Conservation (phyloP, 2,797 vertebrate genomes). For the Xiphorhynchus erythropygius region DNA sequence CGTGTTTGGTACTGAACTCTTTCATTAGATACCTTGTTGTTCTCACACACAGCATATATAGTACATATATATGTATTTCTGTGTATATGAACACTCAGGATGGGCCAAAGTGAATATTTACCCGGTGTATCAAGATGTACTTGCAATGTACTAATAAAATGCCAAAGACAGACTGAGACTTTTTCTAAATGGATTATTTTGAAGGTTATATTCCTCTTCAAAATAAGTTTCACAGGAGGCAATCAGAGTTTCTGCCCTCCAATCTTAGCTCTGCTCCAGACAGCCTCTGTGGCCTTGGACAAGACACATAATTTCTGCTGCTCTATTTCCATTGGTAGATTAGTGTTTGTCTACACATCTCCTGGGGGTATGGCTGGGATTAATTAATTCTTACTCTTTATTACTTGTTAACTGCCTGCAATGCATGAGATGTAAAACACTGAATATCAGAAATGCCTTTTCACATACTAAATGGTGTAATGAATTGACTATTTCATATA, state of each 20-base stretch:
- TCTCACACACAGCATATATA: fast-evolving
- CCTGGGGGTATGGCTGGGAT: background rate
- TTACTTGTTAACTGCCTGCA: background rate
- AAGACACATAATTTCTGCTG: background rate
- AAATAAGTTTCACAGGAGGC: background rate
- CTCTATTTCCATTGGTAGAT: background rate
- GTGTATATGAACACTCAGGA: background rate
- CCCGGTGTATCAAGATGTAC: background rate
- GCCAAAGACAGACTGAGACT: background rate
- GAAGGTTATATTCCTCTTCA: background rate
- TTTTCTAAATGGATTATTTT: background rate
- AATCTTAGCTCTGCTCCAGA: background rate
- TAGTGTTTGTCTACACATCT: conserved; percentile 23
- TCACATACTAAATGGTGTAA: background rate
- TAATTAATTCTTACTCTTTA: conserved; percentile 33
- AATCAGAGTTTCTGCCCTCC: background rate
- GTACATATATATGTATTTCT: fast-evolving
- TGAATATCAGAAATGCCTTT: background rate
- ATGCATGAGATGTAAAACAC: background rate
- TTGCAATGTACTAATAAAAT: background rate
- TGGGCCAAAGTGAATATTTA: background rate
- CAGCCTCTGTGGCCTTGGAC: background rate
- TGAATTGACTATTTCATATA: background rate
- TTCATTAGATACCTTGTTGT: background rate
- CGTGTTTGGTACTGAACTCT: background rate